Conservation (phyloP, 1,140 invertebrate genomes). For the Caenorhabditis tropicalis region DNA sequence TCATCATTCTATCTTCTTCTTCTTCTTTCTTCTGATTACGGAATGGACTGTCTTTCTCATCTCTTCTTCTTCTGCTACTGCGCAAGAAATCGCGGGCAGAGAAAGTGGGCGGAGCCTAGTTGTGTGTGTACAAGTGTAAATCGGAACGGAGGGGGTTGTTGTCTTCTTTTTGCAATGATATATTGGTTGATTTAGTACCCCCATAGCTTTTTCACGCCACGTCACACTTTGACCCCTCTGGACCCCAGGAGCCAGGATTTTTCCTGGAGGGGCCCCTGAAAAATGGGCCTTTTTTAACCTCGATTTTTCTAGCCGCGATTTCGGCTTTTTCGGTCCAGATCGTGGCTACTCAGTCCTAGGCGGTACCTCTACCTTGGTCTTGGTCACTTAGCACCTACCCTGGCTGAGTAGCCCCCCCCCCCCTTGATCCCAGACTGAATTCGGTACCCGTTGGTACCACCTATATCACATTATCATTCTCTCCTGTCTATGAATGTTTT, state of each 20-base stretch:
- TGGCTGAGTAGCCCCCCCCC: too few relatives aligned
- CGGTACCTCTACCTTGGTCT: too few relatives aligned
- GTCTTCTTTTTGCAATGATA: constrained; percentile 12
- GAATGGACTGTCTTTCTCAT: not conserved
- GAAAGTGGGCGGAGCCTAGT: not conserved
- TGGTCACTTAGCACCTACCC: too few relatives aligned
- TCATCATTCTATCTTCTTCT: constrained; percentile 3
- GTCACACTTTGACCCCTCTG: not conserved
- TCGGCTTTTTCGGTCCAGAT: too few relatives aligned
- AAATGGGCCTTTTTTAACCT: too few relatives aligned
- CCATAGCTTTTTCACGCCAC: not conserved
- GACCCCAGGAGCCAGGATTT: too few relatives aligned
- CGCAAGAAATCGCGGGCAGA: not conserved
- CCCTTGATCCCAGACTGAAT: too few relatives aligned
- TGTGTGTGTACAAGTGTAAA: constrained; percentile 20
- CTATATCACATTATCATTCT: too few relatives aligned
- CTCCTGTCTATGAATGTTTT: too few relatives aligned
- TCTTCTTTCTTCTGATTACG: not conserved
- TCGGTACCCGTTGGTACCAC: too few relatives aligned
- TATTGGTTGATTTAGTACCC: constrained; percentile 30
- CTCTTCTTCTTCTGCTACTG: not conserved
- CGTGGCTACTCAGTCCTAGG: too few relatives aligned
- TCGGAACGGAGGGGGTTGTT: constrained; percentile 11
- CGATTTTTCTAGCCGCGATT: not conserved
- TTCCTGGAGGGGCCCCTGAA: too few relatives aligned